Conservation (phyloP, 2,797 vertebrate genomes). For the Meriones psammophilus region DNA sequence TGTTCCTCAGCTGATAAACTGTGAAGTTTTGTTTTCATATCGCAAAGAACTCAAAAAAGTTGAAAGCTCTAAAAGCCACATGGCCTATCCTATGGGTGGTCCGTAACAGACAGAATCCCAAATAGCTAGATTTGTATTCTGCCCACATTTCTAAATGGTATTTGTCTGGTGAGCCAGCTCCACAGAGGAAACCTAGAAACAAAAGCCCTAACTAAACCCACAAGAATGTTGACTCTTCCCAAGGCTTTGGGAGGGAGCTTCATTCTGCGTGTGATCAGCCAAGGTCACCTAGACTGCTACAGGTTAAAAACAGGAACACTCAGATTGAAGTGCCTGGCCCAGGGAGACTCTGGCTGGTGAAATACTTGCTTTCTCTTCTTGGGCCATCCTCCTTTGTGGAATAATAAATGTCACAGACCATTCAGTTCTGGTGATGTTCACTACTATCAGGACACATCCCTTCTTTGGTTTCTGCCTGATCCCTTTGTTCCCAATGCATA, state of each 20-base stretch:
- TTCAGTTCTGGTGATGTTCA: neutral
- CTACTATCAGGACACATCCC: neutral
- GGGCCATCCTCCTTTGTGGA: accelerated
- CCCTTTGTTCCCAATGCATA: neutral
- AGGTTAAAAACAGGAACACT: neutral
- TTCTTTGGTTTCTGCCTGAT: neutral
- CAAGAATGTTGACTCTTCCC: slow-evolving; percentile 43
- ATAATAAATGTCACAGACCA: neutral
- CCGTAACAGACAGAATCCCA: slow-evolving; percentile 18
- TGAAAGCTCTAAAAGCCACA: slow-evolving; percentile 1
- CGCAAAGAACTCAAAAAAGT: neutral
- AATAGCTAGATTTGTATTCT: slow-evolving; percentile 50
- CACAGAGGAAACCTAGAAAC: neutral
- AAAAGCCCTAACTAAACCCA: neutral
- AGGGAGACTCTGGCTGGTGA: neutral
- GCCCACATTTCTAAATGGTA: slow-evolving; percentile 57
- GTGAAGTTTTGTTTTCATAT: neutral
- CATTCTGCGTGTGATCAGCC: neutral
- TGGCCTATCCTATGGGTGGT: slow-evolving; percentile 49
- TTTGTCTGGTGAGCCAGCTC: slow-evolving; percentile 31
- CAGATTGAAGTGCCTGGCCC: neutral
- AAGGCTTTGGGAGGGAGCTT: neutral
- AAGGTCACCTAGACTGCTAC: neutral
- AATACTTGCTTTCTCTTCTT: neutral
- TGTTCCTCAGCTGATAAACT: neutral